Base-by-base conservation (phyloP, 2,888 invertebrate genomes). In the Caenorhabditis parvicauda region DNA sequence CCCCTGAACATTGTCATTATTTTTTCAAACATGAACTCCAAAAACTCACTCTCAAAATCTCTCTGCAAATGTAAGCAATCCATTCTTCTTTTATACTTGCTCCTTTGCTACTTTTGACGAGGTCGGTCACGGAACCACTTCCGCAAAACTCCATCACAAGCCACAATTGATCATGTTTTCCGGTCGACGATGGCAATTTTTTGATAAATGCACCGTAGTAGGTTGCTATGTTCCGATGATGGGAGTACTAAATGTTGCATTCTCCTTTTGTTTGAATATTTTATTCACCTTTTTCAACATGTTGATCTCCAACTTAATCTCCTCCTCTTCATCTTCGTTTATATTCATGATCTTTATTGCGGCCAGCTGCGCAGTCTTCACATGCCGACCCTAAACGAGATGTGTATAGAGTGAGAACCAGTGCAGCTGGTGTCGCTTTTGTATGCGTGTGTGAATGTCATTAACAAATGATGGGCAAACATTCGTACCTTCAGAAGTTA, bases 271-370 rank as follows among this genome's bases (percentile, higher is more conserved):
- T 35, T 27, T 7, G 25, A 21, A 19, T 21, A 14, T 14, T 1
- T 17, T 21, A 17, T 56, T 2, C 29, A 87, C 87, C 84, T 88
- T 95, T 86, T 98, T 99, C 77, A 98, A 87, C 77, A 99, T 98
- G 86, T 98, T 98, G 79, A 98, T 98, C 87, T 99, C 98, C 81
- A 98, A 86, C 84, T 98, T 98, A 76, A 98, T 99, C 87, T 99
- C 98, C 85, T 99, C 98, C 83, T 98, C 98, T 84, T 98, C 98
- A 83, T 98, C 98, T 87, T 96, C 95, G 75, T 95, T 98, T 81
- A 98, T 95, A 85, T 95, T 96, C 98, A 98, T 98, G 82, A 98
- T 95, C 87, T 99, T 99, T 85, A 99, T 98, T 84, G 98, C 98
- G 73, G 96, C 98, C 86, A 98, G 87, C 85, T 98, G 96, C 72